A percentile compares a stretch with the other conserved stretches of the same genome.
phyloP scores from a whole-genome alignment of 2,113 vertebrate species.

The Orthochromis malagaraziensis region DNA sequence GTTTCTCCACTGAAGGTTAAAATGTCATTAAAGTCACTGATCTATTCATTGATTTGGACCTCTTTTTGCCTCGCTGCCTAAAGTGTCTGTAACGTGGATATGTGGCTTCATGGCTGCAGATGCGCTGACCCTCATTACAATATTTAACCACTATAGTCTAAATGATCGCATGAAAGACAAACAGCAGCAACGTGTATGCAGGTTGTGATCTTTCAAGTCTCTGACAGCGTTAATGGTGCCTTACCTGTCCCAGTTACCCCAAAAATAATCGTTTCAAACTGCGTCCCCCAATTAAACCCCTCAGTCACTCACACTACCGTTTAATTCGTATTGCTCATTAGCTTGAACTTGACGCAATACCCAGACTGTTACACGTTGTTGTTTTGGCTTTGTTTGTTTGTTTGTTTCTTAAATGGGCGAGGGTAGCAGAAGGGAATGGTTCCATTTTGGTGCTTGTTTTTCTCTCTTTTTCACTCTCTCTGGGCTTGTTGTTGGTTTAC shows the following conservation, averaged over 20 bases:
- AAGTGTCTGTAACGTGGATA: not conserved
- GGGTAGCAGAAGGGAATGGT: slow-evolving; percentile 29
- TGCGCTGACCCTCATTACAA: not conserved
- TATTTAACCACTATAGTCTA: not conserved
- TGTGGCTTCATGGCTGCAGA: not conserved
- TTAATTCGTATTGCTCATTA: not conserved
- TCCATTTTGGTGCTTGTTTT: slow-evolving; percentile 32
- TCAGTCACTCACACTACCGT: slow-evolving; percentile 37
- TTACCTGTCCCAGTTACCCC: slow-evolving; percentile 16
- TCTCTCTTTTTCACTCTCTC: slow-evolving; percentile 2
- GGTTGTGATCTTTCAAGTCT: slow-evolving; percentile 42
- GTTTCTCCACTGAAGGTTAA: not conserved
- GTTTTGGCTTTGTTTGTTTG: slow-evolving; percentile 16
- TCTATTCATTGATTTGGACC: slow-evolving; percentile 19
- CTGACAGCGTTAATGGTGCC: slow-evolving; percentile 14
- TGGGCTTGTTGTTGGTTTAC: slow-evolving; percentile 51
- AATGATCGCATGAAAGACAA: not conserved
- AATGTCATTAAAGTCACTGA: slow-evolving; percentile 17
- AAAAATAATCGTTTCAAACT: slow-evolving; percentile 61
- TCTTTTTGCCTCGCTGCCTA: not conserved
- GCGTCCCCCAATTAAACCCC: slow-evolving; percentile 41
- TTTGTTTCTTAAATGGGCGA: slow-evolving; percentile 48
- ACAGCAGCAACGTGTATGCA: not conserved
- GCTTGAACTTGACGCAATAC: not conserved
- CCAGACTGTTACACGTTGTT: not conserved